Evolutionary conservation across 2,888 invertebrate species (phyloP), one percentile per base, ranked within the genome.

Genomic region (Andrena chrysosceles): DNA sequence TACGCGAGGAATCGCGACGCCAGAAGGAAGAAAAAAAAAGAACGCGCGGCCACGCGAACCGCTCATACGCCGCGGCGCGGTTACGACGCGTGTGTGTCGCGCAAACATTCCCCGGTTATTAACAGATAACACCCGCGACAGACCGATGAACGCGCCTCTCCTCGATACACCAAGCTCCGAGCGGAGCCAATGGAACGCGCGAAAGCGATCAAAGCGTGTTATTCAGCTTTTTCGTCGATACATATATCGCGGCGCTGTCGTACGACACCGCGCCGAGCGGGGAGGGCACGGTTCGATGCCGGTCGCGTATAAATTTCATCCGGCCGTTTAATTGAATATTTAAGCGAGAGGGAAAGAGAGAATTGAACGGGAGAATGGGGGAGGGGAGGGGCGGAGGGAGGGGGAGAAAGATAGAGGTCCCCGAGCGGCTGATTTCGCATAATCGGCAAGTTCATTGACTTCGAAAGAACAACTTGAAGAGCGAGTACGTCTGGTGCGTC

Each of bases 381-480:
- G 54, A 0, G 4, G 23, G 26, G 6, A 26, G 10, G 54, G 20
- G 42, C 13, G 42, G 13, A 0, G 20, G 54, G 8, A 23, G 10
- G 23, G 3, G 5, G 20, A 10, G 20, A n/a, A n/a, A n/a, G 67
- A 31, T 20, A 29, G 52, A 31, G 52, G 67, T 35, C 16, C 59
- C 29, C 42, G 67, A 59, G 48, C 76, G 72, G 59, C 29, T 75
- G 84, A 84, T 83, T 83, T 84, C 83, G 84, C 83, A 83, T 84
- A 80, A 84, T 84, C 84, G 83, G 64, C 76, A 66, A 69, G 84
- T 83, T 84, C 83, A 72, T 84, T 80, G 83, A 84, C 84, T 83
- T 70, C 66, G 83, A 76, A 66, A 83, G 79, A 83, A 72, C 71
- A 69, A 75, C 84, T 83, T 35, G 48, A 66, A 74, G 75, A 73